Evolutionary conservation across 2,888 invertebrate species (phyloP), one percentile per base, ranked within the genome.

Genomic region (Limnephilus lunatus): DNA sequence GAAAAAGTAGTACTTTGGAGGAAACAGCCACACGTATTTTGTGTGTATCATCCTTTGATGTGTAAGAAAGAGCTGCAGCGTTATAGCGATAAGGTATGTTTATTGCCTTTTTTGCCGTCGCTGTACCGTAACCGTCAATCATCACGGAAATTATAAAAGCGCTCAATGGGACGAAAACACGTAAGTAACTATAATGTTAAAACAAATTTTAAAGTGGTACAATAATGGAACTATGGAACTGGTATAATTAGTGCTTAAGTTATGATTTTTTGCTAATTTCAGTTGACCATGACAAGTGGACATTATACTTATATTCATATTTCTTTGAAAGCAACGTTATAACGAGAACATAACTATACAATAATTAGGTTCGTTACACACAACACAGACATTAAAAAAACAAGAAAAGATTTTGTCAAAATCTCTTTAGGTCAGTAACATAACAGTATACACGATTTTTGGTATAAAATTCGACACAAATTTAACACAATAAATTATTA

Each of bases 401-500:
- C 68, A 0, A 68, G 25, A n/a, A 7, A 19, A 87, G 25, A 87
- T 87, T 87, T 53, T 31, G 87, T 68, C 35, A 48, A 87, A 87
- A 87, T 31, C 30, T 87, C 87, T 87, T 32, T 68, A 15, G 87
- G 87, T 87, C 87, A 87, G 87, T 30, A 32, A 25, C 12, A 87
- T 87, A 87, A 87, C 87, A 53, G 87, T 87, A 19, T n/a, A 87
- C 32, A 68, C 30, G 87, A 53, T 87, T 53, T 68, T 87, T 68
- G 30, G 31, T 53, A 87, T 87, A 87, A 87, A 87, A 87, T 19
- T 68, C 35, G 87, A 53, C 87, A 87, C 68, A 68, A 68, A 53
- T 87, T 87, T 53, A 87, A 87, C 68, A 87, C 87, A 87, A 87
- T 87, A 68, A 39, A 85, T 35, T 44, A 87, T 68, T 87, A 86